phyloP scores from a whole-genome alignment of 35 echinoderm and acorn worm genomes.

The Ptychodera flava region DNA sequence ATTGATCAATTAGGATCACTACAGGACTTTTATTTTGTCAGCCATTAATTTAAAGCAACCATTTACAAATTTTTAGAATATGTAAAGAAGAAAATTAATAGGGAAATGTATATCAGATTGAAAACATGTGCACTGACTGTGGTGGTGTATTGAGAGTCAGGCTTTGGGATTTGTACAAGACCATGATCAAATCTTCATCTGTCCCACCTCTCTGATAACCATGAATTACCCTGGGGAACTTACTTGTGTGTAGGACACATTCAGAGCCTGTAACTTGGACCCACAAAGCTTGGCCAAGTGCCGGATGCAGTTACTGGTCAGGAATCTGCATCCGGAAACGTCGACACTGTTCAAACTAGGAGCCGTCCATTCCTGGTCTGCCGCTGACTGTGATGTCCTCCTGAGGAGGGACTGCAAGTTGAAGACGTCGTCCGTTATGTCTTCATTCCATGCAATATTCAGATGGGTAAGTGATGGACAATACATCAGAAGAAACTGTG shows the following conservation, averaged over 20 bases:
- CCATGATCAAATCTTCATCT: no score
- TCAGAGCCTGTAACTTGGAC: slow-evolving; percentile 52
- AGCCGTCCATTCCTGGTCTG: background rate
- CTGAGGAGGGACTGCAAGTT: slow-evolving; percentile 2
- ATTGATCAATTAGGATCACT: no score
- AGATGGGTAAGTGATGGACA: slow-evolving; percentile 31
- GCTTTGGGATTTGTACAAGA: no score
- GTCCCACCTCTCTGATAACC: no score
- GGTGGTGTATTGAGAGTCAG: no score
- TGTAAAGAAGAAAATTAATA: no score
- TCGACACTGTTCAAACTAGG: slow-evolving; percentile 52
- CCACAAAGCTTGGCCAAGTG: slow-evolving; percentile 82
- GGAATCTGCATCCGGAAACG: slow-evolving; percentile 55
- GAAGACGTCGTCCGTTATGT: slow-evolving; percentile 56
- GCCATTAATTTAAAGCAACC: no score
- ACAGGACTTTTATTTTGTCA: no score
- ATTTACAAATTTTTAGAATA: no score
- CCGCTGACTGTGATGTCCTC: background rate
- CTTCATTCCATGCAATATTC: slow-evolving; percentile 41
- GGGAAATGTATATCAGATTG: no score
- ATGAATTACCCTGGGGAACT: no score
- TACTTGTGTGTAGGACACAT: slow-evolving; percentile 74
- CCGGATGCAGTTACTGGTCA: slow-evolving; percentile 78
- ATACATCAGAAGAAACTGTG: slow-evolving; percentile 36
- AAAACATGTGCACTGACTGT: no score